These are phyloP conservation scores for Chrysodeixis includens DNA, from an alignment of 2,888 invertebrate genomes.

Conservation along the genomic window DNA sequence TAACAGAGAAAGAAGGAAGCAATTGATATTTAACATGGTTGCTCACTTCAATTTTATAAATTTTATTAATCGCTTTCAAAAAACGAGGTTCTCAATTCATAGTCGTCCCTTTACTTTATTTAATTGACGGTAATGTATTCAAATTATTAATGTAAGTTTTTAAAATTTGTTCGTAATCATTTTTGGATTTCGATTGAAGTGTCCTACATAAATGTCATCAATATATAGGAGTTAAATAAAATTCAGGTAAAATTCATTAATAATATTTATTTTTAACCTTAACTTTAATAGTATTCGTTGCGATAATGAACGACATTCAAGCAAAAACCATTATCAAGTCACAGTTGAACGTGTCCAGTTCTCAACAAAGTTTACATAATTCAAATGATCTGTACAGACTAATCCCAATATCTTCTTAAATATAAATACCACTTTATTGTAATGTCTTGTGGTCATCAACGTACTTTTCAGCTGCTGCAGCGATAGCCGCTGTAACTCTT, in stretches of 20 bases:
- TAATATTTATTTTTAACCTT: constrained; percentile 17
- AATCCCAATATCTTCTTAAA: neutral
- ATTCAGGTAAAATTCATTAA: neutral
- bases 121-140: too few relatives aligned
- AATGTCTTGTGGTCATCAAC: constrained; percentile 61
- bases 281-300: constrained; percentile 66
- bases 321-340: constrained; percentile 33
- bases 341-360: constrained; percentile 83
- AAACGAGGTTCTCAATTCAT: too few relatives aligned
- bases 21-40: too few relatives aligned
- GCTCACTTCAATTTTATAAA: too few relatives aligned
- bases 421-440: constrained; percentile 21
- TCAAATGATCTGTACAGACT: constrained; percentile 32
- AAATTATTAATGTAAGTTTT: too few relatives aligned
- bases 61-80: too few relatives aligned
- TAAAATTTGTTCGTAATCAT: too few relatives aligned
- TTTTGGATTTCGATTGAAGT: too few relatives aligned
- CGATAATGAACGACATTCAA: constrained; percentile 84
- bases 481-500: constrained; percentile 81
- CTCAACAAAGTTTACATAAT: constrained; percentile 71
- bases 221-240: too few relatives aligned
- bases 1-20: too few relatives aligned
- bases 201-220: too few relatives aligned
- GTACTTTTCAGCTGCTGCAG: constrained; percentile 81
- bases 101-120: too few relatives aligned